These are phyloP conservation scores for Muscicapa comitata DNA, from an alignment of 2,797 vertebrate species.

Conservation along the genomic window DNA sequence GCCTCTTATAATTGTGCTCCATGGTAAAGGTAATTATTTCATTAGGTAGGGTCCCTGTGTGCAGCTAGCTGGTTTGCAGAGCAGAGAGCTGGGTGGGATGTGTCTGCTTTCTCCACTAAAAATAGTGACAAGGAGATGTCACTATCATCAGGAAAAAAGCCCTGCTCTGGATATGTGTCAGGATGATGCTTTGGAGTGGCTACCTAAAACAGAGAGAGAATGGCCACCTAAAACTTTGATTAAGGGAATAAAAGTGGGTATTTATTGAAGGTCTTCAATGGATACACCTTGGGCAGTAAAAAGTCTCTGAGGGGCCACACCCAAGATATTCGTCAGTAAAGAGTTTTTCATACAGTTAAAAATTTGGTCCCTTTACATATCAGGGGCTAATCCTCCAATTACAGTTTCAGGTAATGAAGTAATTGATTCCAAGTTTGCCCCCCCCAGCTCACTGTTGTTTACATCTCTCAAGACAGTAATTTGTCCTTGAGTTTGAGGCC, in stretches of 20 bases:
- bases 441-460: not conserved
- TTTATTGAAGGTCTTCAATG: not conserved
- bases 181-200: not conserved
- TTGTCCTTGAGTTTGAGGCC: not conserved
- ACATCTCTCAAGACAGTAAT: not conserved
- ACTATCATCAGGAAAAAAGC: not conserved
- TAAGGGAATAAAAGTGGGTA: not conserved
- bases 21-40: not conserved
- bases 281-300: not conserved
- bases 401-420: not conserved
- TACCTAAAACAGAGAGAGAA: not conserved
- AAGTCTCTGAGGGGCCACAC: not conserved
- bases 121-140: not conserved
- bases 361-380: not conserved
- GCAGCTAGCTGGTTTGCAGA: not conserved
- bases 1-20: not conserved
- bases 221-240: not conserved
- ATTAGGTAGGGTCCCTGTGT: not conserved
- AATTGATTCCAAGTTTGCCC: not conserved
- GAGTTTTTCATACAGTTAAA: not conserved
- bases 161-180: not conserved
- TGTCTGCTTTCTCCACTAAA: not conserved
- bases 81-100: not conserved
- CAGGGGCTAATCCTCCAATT: not conserved
- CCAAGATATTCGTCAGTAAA: accelerated